Evolutionary conservation across 2,113 vertebrate species (phyloP).

Genomic region (Cepphus grylle): DNA sequence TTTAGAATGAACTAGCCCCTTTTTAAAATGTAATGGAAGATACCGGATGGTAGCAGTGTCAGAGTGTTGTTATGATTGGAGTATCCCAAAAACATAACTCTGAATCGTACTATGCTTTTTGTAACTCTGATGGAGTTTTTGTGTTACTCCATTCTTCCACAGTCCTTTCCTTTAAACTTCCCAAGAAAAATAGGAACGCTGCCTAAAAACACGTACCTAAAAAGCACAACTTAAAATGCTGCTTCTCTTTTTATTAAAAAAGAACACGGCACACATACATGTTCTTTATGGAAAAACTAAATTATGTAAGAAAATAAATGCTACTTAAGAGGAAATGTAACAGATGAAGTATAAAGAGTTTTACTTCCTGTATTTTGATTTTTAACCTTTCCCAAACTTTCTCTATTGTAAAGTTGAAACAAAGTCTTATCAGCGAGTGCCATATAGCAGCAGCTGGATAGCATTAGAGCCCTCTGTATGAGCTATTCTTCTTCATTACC

Average conservation of each 20-base stretch:
- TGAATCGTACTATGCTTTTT: neutral
- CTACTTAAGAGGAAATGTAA: constrained; percentile 70
- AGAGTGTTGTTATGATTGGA: neutral
- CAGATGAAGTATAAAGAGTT: constrained; percentile 74
- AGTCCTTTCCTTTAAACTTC: neutral
- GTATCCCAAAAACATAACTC: neutral
- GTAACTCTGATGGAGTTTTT: neutral
- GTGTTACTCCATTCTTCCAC: neutral
- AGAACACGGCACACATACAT: neutral
- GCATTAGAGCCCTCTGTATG: constrained; percentile 85
- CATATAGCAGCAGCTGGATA: constrained; percentile 90
- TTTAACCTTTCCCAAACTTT: constrained; percentile 78
- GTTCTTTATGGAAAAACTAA: constrained; percentile 59
- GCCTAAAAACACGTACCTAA: neutral
- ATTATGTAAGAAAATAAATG: constrained; percentile 68
- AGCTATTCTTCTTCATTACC: constrained; percentile 93
- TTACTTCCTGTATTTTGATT: constrained; percentile 74
- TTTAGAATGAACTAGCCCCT: neutral
- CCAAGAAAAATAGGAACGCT: neutral
- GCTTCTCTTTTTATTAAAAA: constrained; percentile 7
- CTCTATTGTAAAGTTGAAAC: constrained; percentile 77
- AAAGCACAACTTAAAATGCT: constrained; percentile 20
- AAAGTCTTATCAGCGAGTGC: constrained; percentile 77
- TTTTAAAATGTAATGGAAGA: neutral
- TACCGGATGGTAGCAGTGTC: neutral